Base-by-base conservation (phyloP, 92 coral and sea anemone species). In the Phenganax subtilis region DNA sequence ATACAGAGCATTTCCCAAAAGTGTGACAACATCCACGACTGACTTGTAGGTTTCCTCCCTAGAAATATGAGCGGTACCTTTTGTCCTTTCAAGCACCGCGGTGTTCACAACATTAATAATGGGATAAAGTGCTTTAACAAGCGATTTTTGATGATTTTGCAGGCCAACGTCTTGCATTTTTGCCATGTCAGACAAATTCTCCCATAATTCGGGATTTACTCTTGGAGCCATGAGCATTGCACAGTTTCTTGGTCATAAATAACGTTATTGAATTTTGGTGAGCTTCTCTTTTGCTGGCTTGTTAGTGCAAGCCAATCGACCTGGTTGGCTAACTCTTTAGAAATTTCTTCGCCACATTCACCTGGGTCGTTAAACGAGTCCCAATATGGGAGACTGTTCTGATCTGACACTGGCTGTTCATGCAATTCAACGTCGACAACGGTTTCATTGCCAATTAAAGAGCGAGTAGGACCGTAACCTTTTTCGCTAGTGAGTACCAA, bases 251-350 rank as follows among this genome's bases (percentile, higher is more conserved):
- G 25, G 25, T 20, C 25, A 20, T 20, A 20, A 20, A 20, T 20
- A 20, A 20, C 25, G 25, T 20, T 20, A 20, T 31, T 85, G 85
- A 55, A 80, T 80, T 47, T 73, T 67, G 44, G 72, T 57, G 58
- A 82, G 80, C 59, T 76, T 76, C 29, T 82, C 86, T 56, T 86
- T 82, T 66, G 87, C 87, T 27, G 72, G 51, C 51, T 61, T 68
- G 55, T 86, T 82, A 55, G 86, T 82, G 25, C 86, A 78, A 37
- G 89, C 80, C 47, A 37, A 37, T 37, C 47, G 47, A 37, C 47
- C 47, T 5, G 47, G 47, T 37, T 37, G 47, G 47, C 47, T 37
- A 37, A 37, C 47, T 37, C 47, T 37, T 37, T 37, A 37, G 47
- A 37, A 37, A 37, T 37, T 37, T 37, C 5, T 1, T 5, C 47